Evolutionary conservation across 2,797 vertebrate species (phyloP), one percentile per base, ranked within the genome.

Genomic region (Prionace glauca): DNA sequence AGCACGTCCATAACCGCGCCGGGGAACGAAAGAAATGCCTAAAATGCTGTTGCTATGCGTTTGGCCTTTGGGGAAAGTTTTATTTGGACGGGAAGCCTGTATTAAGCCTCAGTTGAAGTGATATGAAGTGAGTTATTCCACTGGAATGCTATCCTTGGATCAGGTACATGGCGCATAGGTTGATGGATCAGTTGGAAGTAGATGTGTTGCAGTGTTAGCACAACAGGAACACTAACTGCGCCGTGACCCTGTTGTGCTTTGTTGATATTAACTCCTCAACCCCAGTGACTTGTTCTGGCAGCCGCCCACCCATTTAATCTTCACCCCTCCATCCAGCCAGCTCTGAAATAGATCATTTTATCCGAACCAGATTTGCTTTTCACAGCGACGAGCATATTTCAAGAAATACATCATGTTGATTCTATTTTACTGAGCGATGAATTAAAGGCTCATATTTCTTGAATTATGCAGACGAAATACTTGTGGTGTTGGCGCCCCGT

Each of bases 171-270:
- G 65, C 18, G 22, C 36, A 32, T 56, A 69, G 62, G 62, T 93
- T 14, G 69, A 93, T 69, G 45, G 36, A 94, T 74, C 69, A 94
- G 74, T 94, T 94, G 74, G 93, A 32, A 94, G 74, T 29, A 72
- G 93, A 74, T 24, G 29, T 32, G 26, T 74, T 94, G 36, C 56
- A 72, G 36, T 5, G 18, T 69, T 45, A 69, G 91, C 62, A 24
- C 69, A 50, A 29, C 67, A 32, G 41, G n/a, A 67, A 71, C 29
- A 45, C n/a, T 41, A 71, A 50, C 45, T 56, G 5, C 67, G 20
- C n/a, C 26, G 20, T 45, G 36, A 94, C 22, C 41, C 69, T 56
- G 45, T 26, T 62, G 50, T 90, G 56, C 22, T 24, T 72, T 71
- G 18, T 3, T 5, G 14, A 45, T 94, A 24, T 72, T 18, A 32